phyloP scores from a whole-genome alignment of 2,888 invertebrate species.

The Latrodectus elegans region DNA sequence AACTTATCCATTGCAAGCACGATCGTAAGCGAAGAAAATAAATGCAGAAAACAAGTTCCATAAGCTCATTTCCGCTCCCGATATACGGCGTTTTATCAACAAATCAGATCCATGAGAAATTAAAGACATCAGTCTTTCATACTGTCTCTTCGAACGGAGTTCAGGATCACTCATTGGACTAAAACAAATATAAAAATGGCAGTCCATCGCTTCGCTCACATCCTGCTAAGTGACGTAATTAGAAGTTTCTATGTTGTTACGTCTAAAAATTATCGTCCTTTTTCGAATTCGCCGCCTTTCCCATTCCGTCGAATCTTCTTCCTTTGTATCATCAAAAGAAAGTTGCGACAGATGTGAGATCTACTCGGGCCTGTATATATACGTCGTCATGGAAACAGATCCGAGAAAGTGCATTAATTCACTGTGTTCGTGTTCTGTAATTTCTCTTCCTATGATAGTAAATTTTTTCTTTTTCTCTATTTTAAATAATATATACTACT shows the following conservation, averaged over 20 bases:
- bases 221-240: slow-evolving; percentile 25
- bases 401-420: too few relatives aligned
- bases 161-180: not conserved
- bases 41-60: not conserved
- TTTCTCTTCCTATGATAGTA: too few relatives aligned
- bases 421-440: too few relatives aligned
- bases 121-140: not conserved
- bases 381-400: too few relatives aligned
- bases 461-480: too few relatives aligned
- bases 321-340: too few relatives aligned
- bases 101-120: slow-evolving; percentile 2
- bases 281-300: not conserved
- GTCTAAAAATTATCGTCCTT: not conserved
- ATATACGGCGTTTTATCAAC: not conserved
- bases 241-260: not conserved
- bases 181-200: slow-evolving; percentile 45
- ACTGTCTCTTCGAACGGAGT: not conserved
- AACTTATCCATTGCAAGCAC: not conserved
- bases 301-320: not conserved
- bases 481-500: too few relatives aligned
- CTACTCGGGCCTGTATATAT: too few relatives aligned
- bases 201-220: slow-evolving; percentile 24
- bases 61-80: not conserved
- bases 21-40: not conserved
- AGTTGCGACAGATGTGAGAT: too few relatives aligned